Percentiles rank a stretch among this genome's conserved stretches.
Conservation (phyloP, 2,888 invertebrate genomes). For the Glaucopsyche alexis region DNA sequence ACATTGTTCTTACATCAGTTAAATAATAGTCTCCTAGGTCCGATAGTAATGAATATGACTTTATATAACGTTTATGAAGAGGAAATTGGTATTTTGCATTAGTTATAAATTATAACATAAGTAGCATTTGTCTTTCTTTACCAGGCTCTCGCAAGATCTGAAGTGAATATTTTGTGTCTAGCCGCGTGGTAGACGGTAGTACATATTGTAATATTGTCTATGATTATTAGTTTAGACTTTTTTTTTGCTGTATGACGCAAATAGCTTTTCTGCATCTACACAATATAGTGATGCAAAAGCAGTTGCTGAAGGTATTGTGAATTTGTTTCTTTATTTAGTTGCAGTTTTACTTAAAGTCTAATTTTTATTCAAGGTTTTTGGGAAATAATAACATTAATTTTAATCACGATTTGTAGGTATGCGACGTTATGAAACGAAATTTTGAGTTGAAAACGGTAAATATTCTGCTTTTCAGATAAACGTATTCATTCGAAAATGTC, state of each 20-base stretch:
- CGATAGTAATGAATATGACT: background rate
- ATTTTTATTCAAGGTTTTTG: conserved; percentile 5
- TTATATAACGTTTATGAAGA: background rate
- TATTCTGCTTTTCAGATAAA: background rate
- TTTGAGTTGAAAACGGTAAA: background rate
- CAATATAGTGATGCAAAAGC: background rate
- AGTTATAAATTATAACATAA: background rate
- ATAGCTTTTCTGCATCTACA: background rate
- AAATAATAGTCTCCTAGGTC: background rate
- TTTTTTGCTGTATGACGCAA: background rate
- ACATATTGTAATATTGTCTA: background rate
- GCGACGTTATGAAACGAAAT: background rate
- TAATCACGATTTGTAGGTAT: background rate
- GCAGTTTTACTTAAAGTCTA: background rate
- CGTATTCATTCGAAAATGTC: background rate
- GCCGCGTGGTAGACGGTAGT: background rate
- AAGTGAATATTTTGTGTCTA: background rate
- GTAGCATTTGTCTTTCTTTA: background rate
- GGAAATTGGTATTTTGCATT: background rate
- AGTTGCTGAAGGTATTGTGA: background rate
- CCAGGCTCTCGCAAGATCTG: background rate
- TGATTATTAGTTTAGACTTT: background rate
- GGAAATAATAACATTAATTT: background rate
- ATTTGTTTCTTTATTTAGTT: background rate
- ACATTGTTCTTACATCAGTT: background rate